Percentiles rank a stretch among this genome's conserved stretches.
Evolutionary conservation across 2,113 vertebrate species (phyloP).

Genomic region (Embiotoca jacksoni): DNA sequence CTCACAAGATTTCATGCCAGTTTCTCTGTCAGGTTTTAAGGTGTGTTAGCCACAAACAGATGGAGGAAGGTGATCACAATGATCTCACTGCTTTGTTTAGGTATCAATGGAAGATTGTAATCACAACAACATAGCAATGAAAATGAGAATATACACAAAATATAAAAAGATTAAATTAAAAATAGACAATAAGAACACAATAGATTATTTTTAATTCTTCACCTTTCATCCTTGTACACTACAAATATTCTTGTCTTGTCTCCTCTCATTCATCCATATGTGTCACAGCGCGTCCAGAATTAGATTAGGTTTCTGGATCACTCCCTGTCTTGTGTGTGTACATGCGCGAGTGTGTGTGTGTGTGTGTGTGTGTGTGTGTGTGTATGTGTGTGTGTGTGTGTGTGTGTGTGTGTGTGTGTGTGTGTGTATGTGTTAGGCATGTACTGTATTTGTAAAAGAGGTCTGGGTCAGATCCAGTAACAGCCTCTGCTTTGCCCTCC

Average conservation of each 20-base stretch:
- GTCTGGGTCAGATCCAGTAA: conserved; percentile 61
- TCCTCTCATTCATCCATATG: conserved; percentile 12
- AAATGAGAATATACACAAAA: neutral
- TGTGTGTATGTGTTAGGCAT: conserved; percentile 39
- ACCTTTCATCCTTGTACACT: conserved; percentile 5
- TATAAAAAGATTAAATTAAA: neutral
- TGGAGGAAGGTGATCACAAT: neutral
- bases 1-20: neutral
- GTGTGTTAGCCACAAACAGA: conserved; percentile 4
- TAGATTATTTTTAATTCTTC: neutral
- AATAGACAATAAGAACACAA: neutral
- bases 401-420: conserved; percentile 25
- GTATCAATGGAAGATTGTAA: conserved; percentile 1
- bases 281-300: conserved; percentile 58
- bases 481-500: conserved; percentile 19
- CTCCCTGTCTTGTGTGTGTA: conserved; percentile 4
- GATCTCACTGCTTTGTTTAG: neutral
- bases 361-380: no score
- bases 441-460: conserved; percentile 49
- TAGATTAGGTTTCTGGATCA: conserved; percentile 53
- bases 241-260: conserved; percentile 22
- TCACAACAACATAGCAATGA: neutral
- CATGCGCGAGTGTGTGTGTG: neutral
- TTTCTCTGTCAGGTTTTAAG: conserved; percentile 11
- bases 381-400: neutral